A percentile compares a stretch with the other conserved stretches of the same genome.
Evolutionary conservation across 2,888 invertebrate genomes (phyloP).

Genomic region (Parascotia fuliginaria): DNA sequence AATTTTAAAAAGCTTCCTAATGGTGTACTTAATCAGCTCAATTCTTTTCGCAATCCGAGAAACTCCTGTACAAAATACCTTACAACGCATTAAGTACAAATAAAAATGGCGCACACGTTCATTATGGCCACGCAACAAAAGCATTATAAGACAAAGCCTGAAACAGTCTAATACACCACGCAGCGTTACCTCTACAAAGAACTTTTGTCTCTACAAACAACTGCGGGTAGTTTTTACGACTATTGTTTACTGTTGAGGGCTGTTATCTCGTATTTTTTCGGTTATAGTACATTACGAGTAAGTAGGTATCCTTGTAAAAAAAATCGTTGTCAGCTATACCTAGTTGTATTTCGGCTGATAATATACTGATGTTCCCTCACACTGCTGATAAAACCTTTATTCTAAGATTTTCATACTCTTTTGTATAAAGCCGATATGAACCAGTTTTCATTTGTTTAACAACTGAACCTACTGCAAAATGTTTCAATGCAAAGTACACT

Average conservation of each 20-base stretch:
- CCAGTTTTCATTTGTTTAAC: no score
- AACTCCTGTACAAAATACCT: background rate
- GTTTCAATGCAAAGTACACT: background rate
- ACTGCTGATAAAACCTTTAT: no score
- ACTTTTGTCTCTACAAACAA: conserved; percentile 7
- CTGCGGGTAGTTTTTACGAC: conserved; percentile 11
- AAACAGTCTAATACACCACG: conserved; percentile 2
- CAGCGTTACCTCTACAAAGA: conserved; percentile 10
- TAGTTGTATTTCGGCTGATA: no score
- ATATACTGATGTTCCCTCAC: no score
- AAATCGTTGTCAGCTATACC: no score
- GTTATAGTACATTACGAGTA: no score
- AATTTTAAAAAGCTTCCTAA: no score
- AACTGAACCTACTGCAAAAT: background rate
- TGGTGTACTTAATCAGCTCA: background rate
- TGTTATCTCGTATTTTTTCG: no score
- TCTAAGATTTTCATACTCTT: no score
- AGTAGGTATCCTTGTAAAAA: no score
- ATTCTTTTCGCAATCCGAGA: background rate
- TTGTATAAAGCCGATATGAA: no score
- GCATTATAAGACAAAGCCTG: conserved; percentile 28
- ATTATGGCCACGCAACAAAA: conserved; percentile 30
- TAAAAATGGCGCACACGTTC: conserved; percentile 8
- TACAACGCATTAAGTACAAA: background rate
- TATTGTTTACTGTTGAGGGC: conserved; percentile 11